A percentile compares a stretch with the other conserved stretches of the same genome.
phyloP scores from a whole-genome alignment of 1,140 invertebrate genomes.

The Vollenhovia emeryi region DNA sequence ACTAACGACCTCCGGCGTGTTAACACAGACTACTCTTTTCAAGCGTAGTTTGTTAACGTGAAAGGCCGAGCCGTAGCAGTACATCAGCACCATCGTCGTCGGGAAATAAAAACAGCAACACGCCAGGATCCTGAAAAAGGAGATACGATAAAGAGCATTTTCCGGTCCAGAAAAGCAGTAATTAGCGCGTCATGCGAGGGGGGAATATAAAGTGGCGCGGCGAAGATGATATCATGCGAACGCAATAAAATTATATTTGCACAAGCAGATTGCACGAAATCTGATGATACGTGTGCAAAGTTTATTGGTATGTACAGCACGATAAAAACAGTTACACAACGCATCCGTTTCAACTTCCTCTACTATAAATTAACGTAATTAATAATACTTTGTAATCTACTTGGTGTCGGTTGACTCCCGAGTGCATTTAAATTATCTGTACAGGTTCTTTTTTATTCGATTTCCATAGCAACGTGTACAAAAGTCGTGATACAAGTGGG shows the following conservation, averaged over 20 bases:
- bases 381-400: background rate
- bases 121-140: slow-evolving; percentile 89
- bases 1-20: slow-evolving; percentile 84
- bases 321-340: slow-evolving; percentile 10
- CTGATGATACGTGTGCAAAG: background rate
- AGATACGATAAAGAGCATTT: slow-evolving; percentile 42
- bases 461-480: background rate
- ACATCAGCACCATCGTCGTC: slow-evolving; percentile 95
- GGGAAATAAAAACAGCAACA: slow-evolving; percentile 95
- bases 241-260: background rate
- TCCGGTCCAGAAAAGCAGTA: background rate
- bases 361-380: slow-evolving; percentile 9
- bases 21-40: slow-evolving; percentile 86
- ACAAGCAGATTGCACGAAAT: background rate
- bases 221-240: background rate
- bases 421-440: background rate
- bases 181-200: background rate
- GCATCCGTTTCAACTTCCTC: background rate
- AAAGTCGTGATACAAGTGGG: background rate
- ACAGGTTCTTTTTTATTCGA: background rate
- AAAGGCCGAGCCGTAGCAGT: slow-evolving; percentile 95
- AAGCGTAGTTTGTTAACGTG: slow-evolving; percentile 92
- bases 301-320: slow-evolving; percentile 1
- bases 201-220: background rate
- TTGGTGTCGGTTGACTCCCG: background rate